These are phyloP conservation scores for Rhagonycha lutea DNA, from an alignment of 2,888 invertebrate genomes.

Conservation along the genomic window DNA sequence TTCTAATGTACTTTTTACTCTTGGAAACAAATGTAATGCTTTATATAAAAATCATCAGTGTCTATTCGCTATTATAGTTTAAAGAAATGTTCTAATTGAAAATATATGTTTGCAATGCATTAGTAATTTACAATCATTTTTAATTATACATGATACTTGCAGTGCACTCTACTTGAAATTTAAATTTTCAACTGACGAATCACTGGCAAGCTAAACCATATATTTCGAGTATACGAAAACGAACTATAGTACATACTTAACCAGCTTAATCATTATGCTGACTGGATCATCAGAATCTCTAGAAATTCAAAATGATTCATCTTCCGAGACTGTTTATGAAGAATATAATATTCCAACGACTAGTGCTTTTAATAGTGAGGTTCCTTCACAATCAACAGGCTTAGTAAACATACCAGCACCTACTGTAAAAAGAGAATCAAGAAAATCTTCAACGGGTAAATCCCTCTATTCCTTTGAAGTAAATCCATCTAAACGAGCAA, in stretches of 20 bases:
- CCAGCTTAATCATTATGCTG: not conserved
- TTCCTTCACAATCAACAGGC: constrained; percentile 94
- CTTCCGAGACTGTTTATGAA: constrained; percentile 75
- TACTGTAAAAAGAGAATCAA: constrained; percentile 92
- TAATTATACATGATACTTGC: not conserved
- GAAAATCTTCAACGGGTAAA: constrained; percentile 76
- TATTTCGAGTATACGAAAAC: not conserved
- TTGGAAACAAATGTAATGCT: not conserved
- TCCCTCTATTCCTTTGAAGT: constrained; percentile 95
- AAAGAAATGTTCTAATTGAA: not conserved
- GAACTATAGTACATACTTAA: not conserved
- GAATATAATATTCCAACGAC: constrained; percentile 84
- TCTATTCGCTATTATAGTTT: not conserved
- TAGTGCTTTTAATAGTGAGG: constrained; percentile 86
- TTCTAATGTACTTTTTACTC: not conserved
- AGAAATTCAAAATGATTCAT: constrained; percentile 83
- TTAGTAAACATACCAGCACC: constrained; percentile 96
- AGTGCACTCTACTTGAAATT: not conserved
- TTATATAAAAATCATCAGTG: not conserved
- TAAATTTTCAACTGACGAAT: not conserved
- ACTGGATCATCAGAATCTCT: constrained; percentile 38
- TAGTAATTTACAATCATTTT: not conserved
- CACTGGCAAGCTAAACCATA: not conserved
- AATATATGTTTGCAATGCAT: not conserved
- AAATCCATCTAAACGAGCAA: constrained; percentile 92